Conservation (phyloP, 2,797 vertebrate genomes). For the Hipposideros larvatus region DNA sequence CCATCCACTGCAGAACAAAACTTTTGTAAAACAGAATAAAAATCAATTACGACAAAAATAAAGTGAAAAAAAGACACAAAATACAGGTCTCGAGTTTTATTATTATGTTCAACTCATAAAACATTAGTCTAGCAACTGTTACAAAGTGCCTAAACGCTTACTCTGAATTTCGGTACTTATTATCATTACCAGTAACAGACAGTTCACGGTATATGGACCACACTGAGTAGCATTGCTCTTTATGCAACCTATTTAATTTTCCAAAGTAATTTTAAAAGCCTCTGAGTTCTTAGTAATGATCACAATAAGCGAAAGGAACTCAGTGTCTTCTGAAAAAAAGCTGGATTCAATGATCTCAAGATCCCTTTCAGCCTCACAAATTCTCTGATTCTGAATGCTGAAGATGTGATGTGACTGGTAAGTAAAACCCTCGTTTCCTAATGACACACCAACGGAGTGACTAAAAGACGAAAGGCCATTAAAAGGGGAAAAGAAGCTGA, state of each 20-base stretch:
- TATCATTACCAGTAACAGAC: not conserved
- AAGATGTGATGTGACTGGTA: not conserved
- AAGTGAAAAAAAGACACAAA: not conserved
- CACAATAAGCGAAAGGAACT: not conserved
- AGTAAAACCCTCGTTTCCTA: not conserved
- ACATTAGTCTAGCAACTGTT: not conserved
- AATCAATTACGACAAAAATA: conserved; percentile 24
- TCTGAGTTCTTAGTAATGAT: not conserved
- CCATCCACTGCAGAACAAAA: not conserved
- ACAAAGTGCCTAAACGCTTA: not conserved
- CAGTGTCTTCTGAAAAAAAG: not conserved
- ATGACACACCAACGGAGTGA: not conserved
- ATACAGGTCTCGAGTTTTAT: not conserved
- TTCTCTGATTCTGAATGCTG: not conserved
- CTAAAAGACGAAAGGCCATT: not conserved
- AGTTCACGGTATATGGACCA: not conserved
- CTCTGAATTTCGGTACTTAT: not conserved
- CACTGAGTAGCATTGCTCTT: not conserved
- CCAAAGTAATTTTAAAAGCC: not conserved
- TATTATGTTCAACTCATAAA: not conserved
- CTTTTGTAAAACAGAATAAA: not conserved
- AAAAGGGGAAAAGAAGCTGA: not conserved
- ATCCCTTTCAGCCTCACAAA: not conserved
- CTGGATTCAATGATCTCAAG: conserved; percentile 4
- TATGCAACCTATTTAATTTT: conserved; percentile 27